Evolutionary conservation across 2,797 vertebrate genomes (phyloP).

Genomic region (Poeciliopsis paucimaculata): DNA sequence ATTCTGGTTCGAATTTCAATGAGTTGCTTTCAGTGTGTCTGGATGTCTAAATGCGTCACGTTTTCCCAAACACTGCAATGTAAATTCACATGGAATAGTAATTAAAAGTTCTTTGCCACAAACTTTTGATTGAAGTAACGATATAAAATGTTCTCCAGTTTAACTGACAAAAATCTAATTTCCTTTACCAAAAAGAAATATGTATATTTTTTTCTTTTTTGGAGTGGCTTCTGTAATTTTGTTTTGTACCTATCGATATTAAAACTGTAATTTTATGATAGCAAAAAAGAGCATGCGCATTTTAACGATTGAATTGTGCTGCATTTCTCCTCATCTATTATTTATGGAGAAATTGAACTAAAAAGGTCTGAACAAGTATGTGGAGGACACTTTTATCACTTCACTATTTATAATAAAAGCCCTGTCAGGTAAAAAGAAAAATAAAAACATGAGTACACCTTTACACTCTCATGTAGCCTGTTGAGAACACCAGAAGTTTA

Average conservation of each 20-base stretch:
- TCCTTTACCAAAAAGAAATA: neutral
- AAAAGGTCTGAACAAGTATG: neutral
- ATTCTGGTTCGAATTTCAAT: neutral
- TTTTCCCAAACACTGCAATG: too few species aligned
- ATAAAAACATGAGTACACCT: neutral
- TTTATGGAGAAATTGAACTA: neutral
- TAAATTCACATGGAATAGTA: neutral
- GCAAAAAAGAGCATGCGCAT: too few species aligned
- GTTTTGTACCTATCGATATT: neutral
- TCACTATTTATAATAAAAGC: neutral
- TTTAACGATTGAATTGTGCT: neutral
- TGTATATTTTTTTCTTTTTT: neutral
- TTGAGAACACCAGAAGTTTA: constrained; percentile 9
- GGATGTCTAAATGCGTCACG: neutral
- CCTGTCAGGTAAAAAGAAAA: neutral
- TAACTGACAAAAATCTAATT: neutral
- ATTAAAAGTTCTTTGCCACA: neutral
- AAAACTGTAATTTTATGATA: neutral
- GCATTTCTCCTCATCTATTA: neutral
- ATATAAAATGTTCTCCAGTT: neutral
- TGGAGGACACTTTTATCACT: neutral
- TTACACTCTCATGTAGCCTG: neutral
- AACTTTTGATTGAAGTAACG: neutral
- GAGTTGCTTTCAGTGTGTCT: neutral
- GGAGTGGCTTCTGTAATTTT: neutral